phyloP scores from a whole-genome alignment of 2,113 vertebrate species.

The Eleginops maclovinus region DNA sequence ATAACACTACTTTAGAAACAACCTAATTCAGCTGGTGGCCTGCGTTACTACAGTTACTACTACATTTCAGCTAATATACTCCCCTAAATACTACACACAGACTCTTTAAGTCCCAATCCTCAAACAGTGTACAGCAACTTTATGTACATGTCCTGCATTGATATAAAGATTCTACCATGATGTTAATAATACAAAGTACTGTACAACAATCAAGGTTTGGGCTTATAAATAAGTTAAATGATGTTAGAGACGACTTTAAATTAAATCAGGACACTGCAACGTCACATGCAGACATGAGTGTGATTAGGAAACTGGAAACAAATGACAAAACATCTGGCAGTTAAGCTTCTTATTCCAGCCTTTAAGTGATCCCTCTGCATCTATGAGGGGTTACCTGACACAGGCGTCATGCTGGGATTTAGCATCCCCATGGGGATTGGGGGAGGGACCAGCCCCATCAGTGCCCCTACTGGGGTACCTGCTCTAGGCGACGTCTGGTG shows the following conservation, averaged over 20 bases:
- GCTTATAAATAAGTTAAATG: constrained; percentile 5
- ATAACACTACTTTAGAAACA: no score
- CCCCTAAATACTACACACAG: no score
- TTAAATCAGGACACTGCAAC: constrained; percentile 7
- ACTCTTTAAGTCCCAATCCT: background rate
- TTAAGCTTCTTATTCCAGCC: constrained; percentile 81
- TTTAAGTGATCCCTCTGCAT: constrained; percentile 69
- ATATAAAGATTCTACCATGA: background rate
- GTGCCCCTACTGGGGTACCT: constrained; percentile 97
- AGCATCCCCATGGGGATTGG: constrained; percentile 98
- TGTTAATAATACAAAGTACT: background rate
- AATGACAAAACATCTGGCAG: constrained; percentile 65
- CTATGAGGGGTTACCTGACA: constrained; percentile 94
- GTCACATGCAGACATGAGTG: constrained; percentile 30
- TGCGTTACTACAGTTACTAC: no score
- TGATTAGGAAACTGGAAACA: constrained; percentile 18
- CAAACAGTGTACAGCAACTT: constrained; percentile 37
- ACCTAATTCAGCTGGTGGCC: no score
- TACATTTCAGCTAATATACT: no score
- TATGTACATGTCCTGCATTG: background rate
- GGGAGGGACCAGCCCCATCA: constrained; percentile 98
- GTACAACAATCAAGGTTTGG: constrained; percentile 40
- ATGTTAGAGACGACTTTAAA: constrained; percentile 23
- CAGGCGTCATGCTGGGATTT: constrained; percentile 96
- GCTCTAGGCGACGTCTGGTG: constrained; percentile 95